These are phyloP conservation scores for Lycodopsis pacificus DNA, from an alignment of 2,797 vertebrate species.

Conservation along the genomic window DNA sequence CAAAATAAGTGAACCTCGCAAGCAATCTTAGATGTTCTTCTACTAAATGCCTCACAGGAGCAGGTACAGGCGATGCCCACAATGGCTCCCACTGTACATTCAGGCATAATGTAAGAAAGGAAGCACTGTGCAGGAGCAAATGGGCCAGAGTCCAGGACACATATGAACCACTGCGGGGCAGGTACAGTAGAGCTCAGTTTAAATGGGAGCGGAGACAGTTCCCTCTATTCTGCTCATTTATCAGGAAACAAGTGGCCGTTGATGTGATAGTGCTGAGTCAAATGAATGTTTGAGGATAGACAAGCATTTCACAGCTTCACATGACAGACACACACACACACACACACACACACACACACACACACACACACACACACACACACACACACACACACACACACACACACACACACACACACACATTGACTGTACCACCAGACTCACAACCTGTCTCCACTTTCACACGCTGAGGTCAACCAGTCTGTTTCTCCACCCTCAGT, in stretches of 20 bases:
- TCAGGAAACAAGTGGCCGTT: conserved; percentile 50
- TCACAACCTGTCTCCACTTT: conserved; percentile 34
- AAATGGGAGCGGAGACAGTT: conserved; percentile 21
- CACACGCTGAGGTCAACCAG: conserved; percentile 37
- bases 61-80: conserved; percentile 18
- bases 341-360: not conserved
- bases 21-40: conserved; percentile 31
- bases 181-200: conserved; percentile 57
- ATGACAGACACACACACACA: not conserved
- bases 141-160: conserved; percentile 53
- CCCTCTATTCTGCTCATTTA: conserved; percentile 43
- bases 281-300: conserved; percentile 17
- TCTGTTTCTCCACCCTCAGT: conserved; percentile 37
- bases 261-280: conserved; percentile 54
- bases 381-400: not conserved
- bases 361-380: not conserved
- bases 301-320: conserved; percentile 36
- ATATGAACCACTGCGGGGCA: conserved; percentile 28
- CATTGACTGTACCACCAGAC: not conserved
- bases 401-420: not conserved
- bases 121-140: conserved; percentile 46
- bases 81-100: conserved; percentile 44
- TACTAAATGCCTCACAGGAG: not conserved
- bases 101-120: conserved; percentile 42
- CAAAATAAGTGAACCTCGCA: conserved; percentile 1